Evolutionary conservation across 2,888 invertebrate species (phyloP).

Genomic region (Diloba caeruleocephala): DNA sequence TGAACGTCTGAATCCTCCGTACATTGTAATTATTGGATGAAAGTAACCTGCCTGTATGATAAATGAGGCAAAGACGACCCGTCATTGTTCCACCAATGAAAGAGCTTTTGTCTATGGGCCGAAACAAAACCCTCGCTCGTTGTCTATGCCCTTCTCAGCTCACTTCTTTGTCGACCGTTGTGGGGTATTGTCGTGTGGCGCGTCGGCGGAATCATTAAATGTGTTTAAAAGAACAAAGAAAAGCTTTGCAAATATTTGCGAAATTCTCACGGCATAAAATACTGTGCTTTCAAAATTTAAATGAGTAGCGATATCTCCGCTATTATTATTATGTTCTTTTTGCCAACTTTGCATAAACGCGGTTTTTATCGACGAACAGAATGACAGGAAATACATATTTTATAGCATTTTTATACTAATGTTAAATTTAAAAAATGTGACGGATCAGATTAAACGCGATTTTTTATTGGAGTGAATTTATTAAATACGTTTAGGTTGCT

Average conservation of each 20-base stretch:
- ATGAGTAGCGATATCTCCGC: slow-evolving; percentile 25
- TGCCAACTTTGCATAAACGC: slow-evolving; percentile 43
- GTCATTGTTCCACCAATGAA: slow-evolving; percentile 84
- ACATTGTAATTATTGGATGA: slow-evolving; percentile 88
- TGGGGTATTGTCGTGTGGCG: slow-evolving; percentile 73
- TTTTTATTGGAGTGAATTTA: slow-evolving; percentile 37
- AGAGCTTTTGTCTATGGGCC: slow-evolving; percentile 85
- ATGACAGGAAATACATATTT: slow-evolving; percentile 49
- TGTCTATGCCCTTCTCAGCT: slow-evolving; percentile 80
- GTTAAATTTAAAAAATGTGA: slow-evolving; percentile 30
- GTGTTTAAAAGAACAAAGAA: slow-evolving; percentile 69
- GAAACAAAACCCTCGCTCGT: slow-evolving; percentile 82
- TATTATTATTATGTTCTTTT: slow-evolving; percentile 31
- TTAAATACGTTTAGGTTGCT: slow-evolving; percentile 13
- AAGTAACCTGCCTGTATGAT: slow-evolving; percentile 87
- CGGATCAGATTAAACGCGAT: slow-evolving; percentile 21
- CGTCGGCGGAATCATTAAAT: slow-evolving; percentile 82
- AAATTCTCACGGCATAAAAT: slow-evolving; percentile 69
- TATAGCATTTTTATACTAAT: slow-evolving; percentile 49
- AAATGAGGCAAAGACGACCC: slow-evolving; percentile 85
- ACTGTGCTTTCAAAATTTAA: slow-evolving; percentile 46
- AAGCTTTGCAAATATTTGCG: slow-evolving; percentile 78
- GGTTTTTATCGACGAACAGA: slow-evolving; percentile 45
- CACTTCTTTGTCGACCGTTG: slow-evolving; percentile 82
- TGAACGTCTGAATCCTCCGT: slow-evolving; percentile 70